phyloP scores from a whole-genome alignment of 1,140 invertebrate species.

The Drosophila baimaii region DNA sequence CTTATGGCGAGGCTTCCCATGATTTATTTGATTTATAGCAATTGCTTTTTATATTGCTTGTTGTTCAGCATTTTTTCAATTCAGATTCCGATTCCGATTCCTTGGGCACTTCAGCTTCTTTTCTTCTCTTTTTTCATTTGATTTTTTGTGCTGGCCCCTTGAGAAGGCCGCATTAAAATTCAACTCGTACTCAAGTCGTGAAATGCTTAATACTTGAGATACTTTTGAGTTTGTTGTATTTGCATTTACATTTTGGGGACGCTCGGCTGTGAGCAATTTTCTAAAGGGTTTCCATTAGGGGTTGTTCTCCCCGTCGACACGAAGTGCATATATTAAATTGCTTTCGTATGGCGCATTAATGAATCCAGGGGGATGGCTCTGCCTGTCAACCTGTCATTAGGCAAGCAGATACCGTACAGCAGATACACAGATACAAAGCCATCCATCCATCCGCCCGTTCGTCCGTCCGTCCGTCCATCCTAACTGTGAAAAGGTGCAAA shows the following conservation, averaged over 20 bases:
- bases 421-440: conserved; percentile 24
- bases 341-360: conserved; percentile 73
- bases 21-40: conserved; percentile 73
- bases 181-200: conserved; percentile 66
- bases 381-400: conserved; percentile 68
- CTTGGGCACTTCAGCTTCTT: conserved; percentile 43
- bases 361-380: conserved; percentile 27
- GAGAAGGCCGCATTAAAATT: conserved; percentile 71
- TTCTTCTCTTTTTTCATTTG: conserved; percentile 24
- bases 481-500: conserved; percentile 68
- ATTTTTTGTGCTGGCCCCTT: conserved; percentile 36
- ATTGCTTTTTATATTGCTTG: conserved; percentile 62
- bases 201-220: conserved; percentile 76
- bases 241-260: conserved; percentile 59
- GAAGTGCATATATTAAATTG: conserved; percentile 72
- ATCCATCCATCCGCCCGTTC: conserved; percentile 21
- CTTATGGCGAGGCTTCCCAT: conserved; percentile 30
- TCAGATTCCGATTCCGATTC: conserved; percentile 41
- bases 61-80: conserved; percentile 42
- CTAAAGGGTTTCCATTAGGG: conserved; percentile 70
- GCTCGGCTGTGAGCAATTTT: conserved; percentile 41
- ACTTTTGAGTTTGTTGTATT: conserved; percentile 67
- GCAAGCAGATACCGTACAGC: conserved; percentile 40
- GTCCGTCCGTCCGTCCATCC: conserved; percentile 11
- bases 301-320: conserved; percentile 35